phyloP scores from a whole-genome alignment of 2,888 invertebrate species.

The Rapana venosa region DNA sequence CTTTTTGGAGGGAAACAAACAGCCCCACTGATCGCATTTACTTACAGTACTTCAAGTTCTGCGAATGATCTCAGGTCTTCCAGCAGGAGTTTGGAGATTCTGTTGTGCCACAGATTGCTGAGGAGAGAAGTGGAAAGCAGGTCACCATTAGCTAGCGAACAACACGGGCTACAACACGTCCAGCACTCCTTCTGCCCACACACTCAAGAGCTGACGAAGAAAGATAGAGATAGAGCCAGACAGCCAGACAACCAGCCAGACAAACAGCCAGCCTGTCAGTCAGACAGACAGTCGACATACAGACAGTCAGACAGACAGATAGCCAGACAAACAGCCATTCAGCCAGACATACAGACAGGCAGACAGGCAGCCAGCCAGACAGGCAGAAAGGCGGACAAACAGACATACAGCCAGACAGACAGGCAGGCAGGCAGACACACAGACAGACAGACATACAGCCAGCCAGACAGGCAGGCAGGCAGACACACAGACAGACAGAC shows the following conservation, averaged over 20 bases:
- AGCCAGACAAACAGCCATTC: neutral
- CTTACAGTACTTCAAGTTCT: slow-evolving; percentile 10
- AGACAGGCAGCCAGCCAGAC: neutral
- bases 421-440: neutral
- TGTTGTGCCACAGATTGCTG: neutral
- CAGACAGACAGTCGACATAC: too few species aligned
- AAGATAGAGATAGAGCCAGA: slow-evolving; percentile 4
- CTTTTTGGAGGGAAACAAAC: neutral
- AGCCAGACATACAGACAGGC: neutral
- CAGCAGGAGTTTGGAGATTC: neutral
- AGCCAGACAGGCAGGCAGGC: neutral
- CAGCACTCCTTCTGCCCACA: too few species aligned
- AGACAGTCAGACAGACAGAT: neutral
- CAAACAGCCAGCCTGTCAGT: too few species aligned
- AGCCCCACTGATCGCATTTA: neutral
- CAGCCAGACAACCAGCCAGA: neutral
- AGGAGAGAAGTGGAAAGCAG: neutral
- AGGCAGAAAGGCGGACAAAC: neutral
- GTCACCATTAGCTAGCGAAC: too few species aligned
- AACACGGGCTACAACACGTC: too few species aligned
- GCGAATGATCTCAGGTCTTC: neutral
- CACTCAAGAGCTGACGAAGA: too few species aligned
- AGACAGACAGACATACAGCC: neutral
- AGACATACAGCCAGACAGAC: neutral
- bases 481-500: neutral